Percentiles rank a stretch among this genome's conserved stretches.
Evolutionary conservation across 2,113 vertebrate genomes (phyloP).

Genomic region (Hypanus sabinus): DNA sequence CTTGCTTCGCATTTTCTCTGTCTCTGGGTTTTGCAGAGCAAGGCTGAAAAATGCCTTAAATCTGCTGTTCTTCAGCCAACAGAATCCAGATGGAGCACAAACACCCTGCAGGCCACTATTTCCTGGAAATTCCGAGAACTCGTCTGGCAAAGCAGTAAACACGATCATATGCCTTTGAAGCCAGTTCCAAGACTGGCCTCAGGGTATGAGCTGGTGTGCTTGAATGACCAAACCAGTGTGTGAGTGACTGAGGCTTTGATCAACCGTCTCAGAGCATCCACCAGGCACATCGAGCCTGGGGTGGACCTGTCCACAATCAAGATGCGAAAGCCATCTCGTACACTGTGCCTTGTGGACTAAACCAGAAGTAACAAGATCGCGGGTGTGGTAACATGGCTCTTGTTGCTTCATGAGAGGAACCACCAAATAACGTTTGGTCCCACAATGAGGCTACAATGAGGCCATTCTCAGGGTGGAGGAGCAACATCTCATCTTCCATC

Average conservation of each 20-base stretch:
- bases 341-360: not conserved
- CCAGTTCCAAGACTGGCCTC: not conserved
- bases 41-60: no score
- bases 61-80: not conserved
- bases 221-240: not conserved
- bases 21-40: no score
- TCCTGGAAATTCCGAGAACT: not conserved
- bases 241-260: not conserved
- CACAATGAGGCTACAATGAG: no score
- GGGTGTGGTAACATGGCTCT: no score
- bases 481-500: no score
- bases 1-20: no score
- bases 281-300: not conserved
- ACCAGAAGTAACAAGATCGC: not conserved
- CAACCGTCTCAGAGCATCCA: not conserved
- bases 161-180: not conserved
- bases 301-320: no score
- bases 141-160: not conserved
- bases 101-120: not conserved
- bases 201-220: not conserved
- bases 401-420: not conserved
- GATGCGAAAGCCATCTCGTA: not conserved
- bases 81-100: not conserved
- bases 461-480: no score
- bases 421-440: not conserved